Conservation (phyloP, 2,797 vertebrate genomes). For the Bucorvus abyssinicus region DNA sequence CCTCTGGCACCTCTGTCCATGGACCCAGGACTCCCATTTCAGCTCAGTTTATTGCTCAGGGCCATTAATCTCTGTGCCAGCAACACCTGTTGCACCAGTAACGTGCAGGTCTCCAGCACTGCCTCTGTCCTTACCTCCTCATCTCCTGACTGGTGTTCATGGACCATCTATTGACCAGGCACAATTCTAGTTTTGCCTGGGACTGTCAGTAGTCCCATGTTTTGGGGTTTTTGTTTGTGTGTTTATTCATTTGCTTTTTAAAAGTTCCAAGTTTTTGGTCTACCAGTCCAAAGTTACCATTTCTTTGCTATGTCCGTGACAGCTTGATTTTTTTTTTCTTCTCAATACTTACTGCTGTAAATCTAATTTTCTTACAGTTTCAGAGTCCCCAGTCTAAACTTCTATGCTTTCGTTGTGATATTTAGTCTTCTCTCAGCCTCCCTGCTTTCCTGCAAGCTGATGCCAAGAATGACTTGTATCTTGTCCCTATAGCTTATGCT, state of each 20-base stretch:
- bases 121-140: background rate
- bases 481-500: background rate
- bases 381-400: background rate
- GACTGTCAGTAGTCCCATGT: background rate
- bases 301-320: background rate
- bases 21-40: rapidly evolving
- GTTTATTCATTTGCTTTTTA: background rate
- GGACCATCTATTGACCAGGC: background rate
- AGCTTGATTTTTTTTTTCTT: background rate
- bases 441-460: background rate
- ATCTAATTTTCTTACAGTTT: background rate
- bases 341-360: background rate
- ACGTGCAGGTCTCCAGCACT: background rate
- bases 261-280: background rate
- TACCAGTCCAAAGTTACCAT: background rate
- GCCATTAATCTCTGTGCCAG: background rate
- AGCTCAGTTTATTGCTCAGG: background rate
- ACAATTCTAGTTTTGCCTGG: background rate
- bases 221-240: background rate
- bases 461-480: rapidly evolving
- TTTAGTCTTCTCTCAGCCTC: background rate
- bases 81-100: background rate
- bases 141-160: background rate
- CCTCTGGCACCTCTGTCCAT: rapidly evolving
- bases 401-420: background rate